A percentile compares a stretch with the other conserved stretches of the same genome.
These are phyloP conservation scores for Bryconaethiops microstoma DNA, from an alignment of 2,797 vertebrate species.

Conservation along the genomic window DNA sequence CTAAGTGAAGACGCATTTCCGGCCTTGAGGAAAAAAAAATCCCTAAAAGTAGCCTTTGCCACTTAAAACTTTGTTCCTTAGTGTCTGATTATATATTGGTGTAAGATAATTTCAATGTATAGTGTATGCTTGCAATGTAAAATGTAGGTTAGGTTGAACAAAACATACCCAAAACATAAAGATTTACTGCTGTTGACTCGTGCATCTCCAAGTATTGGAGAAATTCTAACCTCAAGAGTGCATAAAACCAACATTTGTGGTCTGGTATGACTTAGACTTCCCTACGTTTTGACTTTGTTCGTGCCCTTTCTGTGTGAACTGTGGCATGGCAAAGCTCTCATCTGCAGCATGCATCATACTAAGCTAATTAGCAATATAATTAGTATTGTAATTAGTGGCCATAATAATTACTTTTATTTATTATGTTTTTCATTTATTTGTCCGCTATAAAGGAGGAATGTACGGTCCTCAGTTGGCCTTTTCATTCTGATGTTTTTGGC, in stretches of 20 bases:
- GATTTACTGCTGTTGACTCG: too few relatives aligned
- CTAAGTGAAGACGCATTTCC: background rate
- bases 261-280: constrained; percentile 11
- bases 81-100: too few relatives aligned
- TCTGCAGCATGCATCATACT: constrained; percentile 79
- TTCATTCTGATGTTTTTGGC: constrained; percentile 48
- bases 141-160: too few relatives aligned
- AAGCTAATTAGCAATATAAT: constrained; percentile 83
- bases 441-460: constrained; percentile 75
- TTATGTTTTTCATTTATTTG: constrained; percentile 80
- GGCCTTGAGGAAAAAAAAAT: background rate
- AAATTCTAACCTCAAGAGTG: background rate
- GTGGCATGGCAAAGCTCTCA: constrained; percentile 64
- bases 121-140: too few relatives aligned
- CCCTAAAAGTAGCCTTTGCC: background rate
- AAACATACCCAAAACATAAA: too few relatives aligned
- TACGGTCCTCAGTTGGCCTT: constrained; percentile 72
- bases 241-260: background rate
- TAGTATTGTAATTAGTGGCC: constrained; percentile 83
- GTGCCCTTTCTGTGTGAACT: constrained; percentile 62
- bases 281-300: constrained; percentile 53
- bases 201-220: background rate
- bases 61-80: too few relatives aligned
- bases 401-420: constrained; percentile 81
- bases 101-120: too few relatives aligned